phyloP scores from a whole-genome alignment of 1,140 invertebrate species.

The Drosophila azteca region DNA sequence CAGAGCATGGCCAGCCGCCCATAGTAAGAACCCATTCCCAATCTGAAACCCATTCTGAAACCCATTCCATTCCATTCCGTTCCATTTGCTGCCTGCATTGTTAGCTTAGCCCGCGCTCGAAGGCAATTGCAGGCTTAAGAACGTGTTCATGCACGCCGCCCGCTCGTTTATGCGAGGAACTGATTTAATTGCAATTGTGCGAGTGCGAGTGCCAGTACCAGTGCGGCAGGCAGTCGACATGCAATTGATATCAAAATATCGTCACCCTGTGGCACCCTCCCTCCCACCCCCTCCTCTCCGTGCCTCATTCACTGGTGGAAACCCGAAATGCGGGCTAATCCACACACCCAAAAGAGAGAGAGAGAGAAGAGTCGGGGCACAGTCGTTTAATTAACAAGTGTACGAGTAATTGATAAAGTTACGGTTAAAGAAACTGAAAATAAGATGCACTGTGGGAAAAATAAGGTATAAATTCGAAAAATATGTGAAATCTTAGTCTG shows the following conservation, averaged over 20 bases:
- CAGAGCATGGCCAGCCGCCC: no score
- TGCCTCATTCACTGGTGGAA: background rate
- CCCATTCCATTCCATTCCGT: constrained; percentile 32
- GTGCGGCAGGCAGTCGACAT: constrained; percentile 43
- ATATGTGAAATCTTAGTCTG: background rate
- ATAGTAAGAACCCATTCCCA: no score
- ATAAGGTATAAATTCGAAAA: no score
- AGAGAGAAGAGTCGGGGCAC: constrained; percentile 10
- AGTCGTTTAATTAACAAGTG: constrained; percentile 72
- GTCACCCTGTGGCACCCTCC: constrained; percentile 33
- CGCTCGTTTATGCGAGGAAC: constrained; percentile 65
- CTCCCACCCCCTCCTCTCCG: no score
- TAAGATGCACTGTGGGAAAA: no score
- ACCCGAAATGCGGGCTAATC: constrained; percentile 70
- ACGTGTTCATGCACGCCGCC: constrained; percentile 41
- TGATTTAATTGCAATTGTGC: constrained; percentile 78
- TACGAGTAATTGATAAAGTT: constrained; percentile 65
- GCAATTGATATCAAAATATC: constrained; percentile 73
- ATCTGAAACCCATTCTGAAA: background rate
- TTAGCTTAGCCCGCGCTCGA: constrained; percentile 42
- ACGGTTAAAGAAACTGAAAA: background rate
- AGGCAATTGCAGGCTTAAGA: constrained; percentile 54
- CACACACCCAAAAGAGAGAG: constrained; percentile 29
- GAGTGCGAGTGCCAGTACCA: constrained; percentile 30
- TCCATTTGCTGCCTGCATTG: constrained; percentile 53